Evolutionary conservation across 2,888 invertebrate genomes (phyloP).

Genomic region (Trichacis sp.): DNA sequence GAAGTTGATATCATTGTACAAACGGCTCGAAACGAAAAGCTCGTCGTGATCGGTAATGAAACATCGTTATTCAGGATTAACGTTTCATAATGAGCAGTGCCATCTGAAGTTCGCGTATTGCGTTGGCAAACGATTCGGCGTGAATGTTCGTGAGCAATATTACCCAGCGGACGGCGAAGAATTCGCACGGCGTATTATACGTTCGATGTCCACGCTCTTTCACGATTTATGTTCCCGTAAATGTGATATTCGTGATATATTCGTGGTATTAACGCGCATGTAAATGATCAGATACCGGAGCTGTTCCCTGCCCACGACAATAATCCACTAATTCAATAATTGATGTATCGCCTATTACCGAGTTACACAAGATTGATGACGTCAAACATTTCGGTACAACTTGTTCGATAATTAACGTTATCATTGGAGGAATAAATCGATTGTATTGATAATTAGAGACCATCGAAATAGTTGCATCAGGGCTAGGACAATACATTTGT

Average conservation of each 20-base stretch:
- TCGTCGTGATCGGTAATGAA: conserved; percentile 8
- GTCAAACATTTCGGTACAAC: conserved; percentile 28
- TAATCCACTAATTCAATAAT: conserved; percentile 65
- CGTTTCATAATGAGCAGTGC: conserved; percentile 13
- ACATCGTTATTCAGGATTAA: conserved; percentile 27
- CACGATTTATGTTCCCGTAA: conserved; percentile 46
- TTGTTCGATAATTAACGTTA: conserved; percentile 46
- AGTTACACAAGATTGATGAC: conserved; percentile 51
- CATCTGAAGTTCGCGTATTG: conserved; percentile 15
- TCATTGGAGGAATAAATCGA: no score
- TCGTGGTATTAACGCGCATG: conserved; percentile 31
- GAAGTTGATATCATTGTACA: neutral
- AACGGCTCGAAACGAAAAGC: neutral
- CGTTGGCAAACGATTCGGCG: conserved; percentile 11
- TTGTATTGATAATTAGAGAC: no score
- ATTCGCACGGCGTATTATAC: conserved; percentile 46
- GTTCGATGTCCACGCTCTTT: conserved; percentile 48
- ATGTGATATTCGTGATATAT: conserved; percentile 30
- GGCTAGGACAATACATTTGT: no score
- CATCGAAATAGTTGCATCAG: no score
- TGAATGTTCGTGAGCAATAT: conserved; percentile 5
- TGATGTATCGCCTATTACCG: conserved; percentile 62
- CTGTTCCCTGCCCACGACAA: conserved; percentile 39
- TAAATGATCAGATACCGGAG: conserved; percentile 35
- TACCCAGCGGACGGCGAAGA: conserved; percentile 29